These are phyloP conservation scores for Triplophysa rosa DNA, from an alignment of 2,113 vertebrate genomes.

Conservation along the genomic window DNA sequence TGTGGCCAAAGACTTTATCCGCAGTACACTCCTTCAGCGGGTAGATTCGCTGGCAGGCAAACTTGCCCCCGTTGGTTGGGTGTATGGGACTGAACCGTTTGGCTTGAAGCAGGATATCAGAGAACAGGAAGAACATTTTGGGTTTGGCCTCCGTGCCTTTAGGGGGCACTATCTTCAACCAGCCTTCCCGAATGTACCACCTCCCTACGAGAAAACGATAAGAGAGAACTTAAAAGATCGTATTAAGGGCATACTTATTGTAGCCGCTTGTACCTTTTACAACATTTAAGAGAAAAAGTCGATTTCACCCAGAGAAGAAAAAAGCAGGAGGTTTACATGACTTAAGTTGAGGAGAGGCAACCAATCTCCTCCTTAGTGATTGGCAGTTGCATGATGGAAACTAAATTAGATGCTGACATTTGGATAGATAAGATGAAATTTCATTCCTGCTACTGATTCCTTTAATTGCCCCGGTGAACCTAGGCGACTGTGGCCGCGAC, in stretches of 20 bases:
- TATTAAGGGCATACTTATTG: conserved; percentile 14
- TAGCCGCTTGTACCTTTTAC: not conserved
- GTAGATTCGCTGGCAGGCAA: conserved; percentile 67
- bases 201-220: conserved; percentile 59
- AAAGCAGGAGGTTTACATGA: conserved; percentile 42
- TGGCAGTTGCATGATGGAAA: conserved; percentile 69
- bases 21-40: conserved; percentile 81
- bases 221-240: not conserved
- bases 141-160: conserved; percentile 76
- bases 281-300: conserved; percentile 26
- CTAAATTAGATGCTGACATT: conserved; percentile 75
- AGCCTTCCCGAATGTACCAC: conserved; percentile 74
- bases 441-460: conserved; percentile 65
- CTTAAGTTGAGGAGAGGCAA: conserved; percentile 31
- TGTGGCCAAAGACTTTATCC: conserved; percentile 82
- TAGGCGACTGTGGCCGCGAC: conserved; percentile 60
- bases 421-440: conserved; percentile 74
- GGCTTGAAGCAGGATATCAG: conserved; percentile 84
- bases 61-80: conserved; percentile 71
- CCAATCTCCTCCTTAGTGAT: conserved; percentile 64
- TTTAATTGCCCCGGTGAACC: conserved; percentile 67
- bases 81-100: conserved; percentile 77
- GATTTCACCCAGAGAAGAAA: conserved; percentile 14
- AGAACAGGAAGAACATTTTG: conserved; percentile 89
- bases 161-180: conserved; percentile 72